Evolutionary conservation across 2,797 vertebrate species (phyloP).

Genomic region (Bucorvus abyssinicus): DNA sequence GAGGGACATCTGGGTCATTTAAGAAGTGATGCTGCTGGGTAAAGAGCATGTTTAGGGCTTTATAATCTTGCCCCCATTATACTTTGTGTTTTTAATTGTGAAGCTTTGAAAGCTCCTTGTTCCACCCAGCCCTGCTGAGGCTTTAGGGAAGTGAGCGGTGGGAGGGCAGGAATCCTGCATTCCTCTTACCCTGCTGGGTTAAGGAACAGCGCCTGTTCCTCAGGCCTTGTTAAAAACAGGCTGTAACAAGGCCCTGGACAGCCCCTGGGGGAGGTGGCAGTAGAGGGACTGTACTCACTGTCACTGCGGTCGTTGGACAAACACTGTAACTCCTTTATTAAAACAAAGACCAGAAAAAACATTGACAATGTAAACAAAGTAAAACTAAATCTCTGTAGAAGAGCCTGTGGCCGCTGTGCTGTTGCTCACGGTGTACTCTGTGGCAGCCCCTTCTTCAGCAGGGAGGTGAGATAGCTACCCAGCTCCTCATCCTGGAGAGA

Average conservation of each 20-base stretch:
- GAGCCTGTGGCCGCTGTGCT: background rate
- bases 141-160: background rate
- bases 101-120: background rate
- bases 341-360: background rate
- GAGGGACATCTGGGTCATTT: too few relatives aligned
- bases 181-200: background rate
- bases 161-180: background rate
- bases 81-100: background rate
- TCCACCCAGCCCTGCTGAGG: background rate
- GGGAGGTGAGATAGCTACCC: slow-evolving; percentile 90
- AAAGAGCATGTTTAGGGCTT: background rate
- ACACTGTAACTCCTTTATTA: slow-evolving; percentile 10
- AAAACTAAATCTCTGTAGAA: background rate
- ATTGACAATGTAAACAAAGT: background rate
- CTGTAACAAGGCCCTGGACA: accelerated
- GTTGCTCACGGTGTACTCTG: slow-evolving; percentile 69
- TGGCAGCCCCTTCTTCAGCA: slow-evolving; percentile 94
- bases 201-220: background rate
- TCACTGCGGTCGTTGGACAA: background rate
- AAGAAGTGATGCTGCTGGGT: background rate
- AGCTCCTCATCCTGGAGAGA: slow-evolving; percentile 89
- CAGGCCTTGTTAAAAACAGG: background rate
- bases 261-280: accelerated
- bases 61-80: accelerated
- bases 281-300: background rate